Evolutionary conservation across 1,140 invertebrate genomes (phyloP), one percentile per base, ranked within the genome.

Genomic region (Drosophila kepulauana): DNA sequence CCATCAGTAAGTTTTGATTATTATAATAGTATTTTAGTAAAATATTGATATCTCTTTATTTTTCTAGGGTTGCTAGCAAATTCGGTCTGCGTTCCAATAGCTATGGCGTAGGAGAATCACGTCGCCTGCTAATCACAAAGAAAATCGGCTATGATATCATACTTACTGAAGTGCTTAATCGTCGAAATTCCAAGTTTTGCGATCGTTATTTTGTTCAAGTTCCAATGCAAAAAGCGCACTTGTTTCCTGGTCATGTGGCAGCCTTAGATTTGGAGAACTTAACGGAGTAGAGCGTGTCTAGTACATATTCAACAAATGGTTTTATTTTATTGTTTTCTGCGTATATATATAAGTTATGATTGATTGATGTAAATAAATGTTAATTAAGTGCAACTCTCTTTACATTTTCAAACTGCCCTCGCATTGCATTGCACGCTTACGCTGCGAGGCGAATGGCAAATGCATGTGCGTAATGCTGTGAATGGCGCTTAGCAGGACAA

Each of bases 81-180:
- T 79, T 93, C 1, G 94, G 94, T 0, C 90, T 96, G 5, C 94
- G 94, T 5, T 95, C 94, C 5, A 93, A 82, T 57, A 95, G 95
- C 77, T 94, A 94, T 73, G 95, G 95, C 0, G 91, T 91, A 10
- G 94, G 92, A 0, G 86, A 92, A 2, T 68, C 89, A 3, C 88
- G 94, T 5, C 93, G 92, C 58, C 70, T 95, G 43, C 91, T 94
- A 3, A 90, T 95, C 0, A 84, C 78, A 5, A 92, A 92, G 25
- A 92, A 91, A 59, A 66, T 90, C 5, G 58, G 43, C 49, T 62
- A 78, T 33, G 51, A 64, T 3, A 58, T 28, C 8, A 92, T 92
- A 51, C 62, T 92, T 1, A 63, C 38, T 0, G 91, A 92, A 63
- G 72, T 92, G 7, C 71, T 92, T 1, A 58, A 46, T 11, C 72